phyloP scores from a whole-genome alignment of 2,888 invertebrate species.

The Lamproptera curius region DNA sequence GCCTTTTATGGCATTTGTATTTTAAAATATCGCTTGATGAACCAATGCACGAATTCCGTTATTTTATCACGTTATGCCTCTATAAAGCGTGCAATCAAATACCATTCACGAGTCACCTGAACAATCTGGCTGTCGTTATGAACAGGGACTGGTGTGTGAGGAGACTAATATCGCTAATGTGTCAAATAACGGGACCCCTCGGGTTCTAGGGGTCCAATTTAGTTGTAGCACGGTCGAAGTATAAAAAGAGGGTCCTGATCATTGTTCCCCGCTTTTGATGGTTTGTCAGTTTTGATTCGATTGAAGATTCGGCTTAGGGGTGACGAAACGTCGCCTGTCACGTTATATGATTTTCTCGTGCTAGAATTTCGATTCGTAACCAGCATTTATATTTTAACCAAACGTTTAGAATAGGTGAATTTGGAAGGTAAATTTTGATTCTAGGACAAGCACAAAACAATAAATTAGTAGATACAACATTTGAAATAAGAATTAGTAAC shows the following conservation, averaged over 20 bases:
- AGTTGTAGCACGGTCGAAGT: slow-evolving; percentile 62
- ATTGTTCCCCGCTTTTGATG: slow-evolving; percentile 50
- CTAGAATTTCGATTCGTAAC: no score
- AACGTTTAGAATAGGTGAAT: no score
- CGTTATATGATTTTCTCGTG: slow-evolving; percentile 8
- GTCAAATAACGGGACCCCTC: slow-evolving; percentile 61
- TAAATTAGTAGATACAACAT: no score
- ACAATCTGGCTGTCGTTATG: slow-evolving; percentile 34
- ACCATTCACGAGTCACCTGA: slow-evolving; percentile 16
- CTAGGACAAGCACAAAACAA: no score
- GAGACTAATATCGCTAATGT: slow-evolving; percentile 41
- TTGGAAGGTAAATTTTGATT: no score
- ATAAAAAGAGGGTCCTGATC: slow-evolving; percentile 55
- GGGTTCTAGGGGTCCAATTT: slow-evolving; percentile 56
- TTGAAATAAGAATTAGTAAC: no score
- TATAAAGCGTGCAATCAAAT: background rate
- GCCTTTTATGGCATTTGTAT: no score
- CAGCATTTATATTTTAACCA: no score
- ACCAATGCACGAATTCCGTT: background rate
- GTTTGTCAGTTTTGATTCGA: slow-evolving; percentile 48
- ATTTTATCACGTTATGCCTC: background rate
- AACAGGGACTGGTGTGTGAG: slow-evolving; percentile 31
- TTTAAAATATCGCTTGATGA: no score
- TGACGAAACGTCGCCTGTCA: slow-evolving; percentile 19
- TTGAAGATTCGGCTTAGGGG: slow-evolving; percentile 27